phyloP scores from a whole-genome alignment of 2,113 vertebrate genomes.

The Blennius ocellaris region DNA sequence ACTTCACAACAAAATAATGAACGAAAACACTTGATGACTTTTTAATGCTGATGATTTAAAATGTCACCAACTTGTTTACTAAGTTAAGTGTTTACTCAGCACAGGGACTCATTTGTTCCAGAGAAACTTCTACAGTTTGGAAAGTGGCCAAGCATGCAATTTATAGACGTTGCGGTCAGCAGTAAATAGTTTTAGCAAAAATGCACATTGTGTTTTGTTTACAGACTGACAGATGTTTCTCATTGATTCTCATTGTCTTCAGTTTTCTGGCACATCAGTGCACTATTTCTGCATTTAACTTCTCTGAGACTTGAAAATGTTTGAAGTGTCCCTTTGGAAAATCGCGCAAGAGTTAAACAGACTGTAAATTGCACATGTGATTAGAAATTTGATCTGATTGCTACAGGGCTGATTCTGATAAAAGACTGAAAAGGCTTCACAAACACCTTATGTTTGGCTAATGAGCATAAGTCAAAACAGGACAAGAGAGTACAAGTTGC shows the following conservation, averaged over 20 bases:
- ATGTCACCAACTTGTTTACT: no score
- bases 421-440: not conserved
- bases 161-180: not conserved
- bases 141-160: no score
- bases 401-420: not conserved
- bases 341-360: no score
- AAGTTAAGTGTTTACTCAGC: no score
- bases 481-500: no score
- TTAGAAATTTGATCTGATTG: no score
- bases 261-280: not conserved
- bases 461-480: no score
- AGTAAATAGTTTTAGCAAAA: not conserved
- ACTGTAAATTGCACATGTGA: no score
- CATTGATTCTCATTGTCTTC: not conserved
- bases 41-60: no score
- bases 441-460: not conserved
- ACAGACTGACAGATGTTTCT: not conserved
- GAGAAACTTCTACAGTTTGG: not conserved
- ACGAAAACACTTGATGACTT: no score
- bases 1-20: not conserved
- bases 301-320: no score
- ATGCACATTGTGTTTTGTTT: not conserved
- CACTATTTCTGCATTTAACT: not conserved
- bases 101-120: no score
- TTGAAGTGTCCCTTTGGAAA: not conserved